Evolutionary conservation across 2,888 invertebrate genomes (phyloP).

Genomic region (Agrochola circellaris): DNA sequence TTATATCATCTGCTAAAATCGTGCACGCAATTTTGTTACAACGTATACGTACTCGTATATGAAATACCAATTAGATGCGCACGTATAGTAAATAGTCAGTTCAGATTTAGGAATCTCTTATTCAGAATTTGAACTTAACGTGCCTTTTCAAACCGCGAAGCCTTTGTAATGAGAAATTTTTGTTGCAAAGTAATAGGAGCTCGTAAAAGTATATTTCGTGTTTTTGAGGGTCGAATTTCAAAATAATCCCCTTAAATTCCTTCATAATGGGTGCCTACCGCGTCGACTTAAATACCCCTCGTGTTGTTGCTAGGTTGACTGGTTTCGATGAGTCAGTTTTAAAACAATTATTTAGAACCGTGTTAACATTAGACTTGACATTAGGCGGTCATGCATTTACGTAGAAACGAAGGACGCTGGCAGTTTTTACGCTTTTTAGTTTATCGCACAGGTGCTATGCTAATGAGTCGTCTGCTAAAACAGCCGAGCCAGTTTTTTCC

Average conservation of each 20-base stretch:
- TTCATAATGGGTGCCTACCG: constrained; percentile 47
- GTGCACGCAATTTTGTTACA: constrained; percentile 52
- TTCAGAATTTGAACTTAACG: constrained; percentile 6
- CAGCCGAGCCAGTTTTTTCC: constrained; percentile 46
- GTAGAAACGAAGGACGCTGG: constrained; percentile 40
- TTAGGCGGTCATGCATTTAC: constrained; percentile 51
- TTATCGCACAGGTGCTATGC: constrained; percentile 56
- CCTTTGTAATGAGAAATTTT: constrained; percentile 25
- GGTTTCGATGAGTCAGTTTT: constrained; percentile 54
- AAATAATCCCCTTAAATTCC: constrained; percentile 55
- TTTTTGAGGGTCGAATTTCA: constrained; percentile 50
- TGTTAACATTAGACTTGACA: constrained; percentile 48
- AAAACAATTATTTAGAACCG: constrained; percentile 58
- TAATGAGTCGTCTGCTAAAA: constrained; percentile 62
- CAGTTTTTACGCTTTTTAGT: constrained; percentile 43
- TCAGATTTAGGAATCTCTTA: constrained; percentile 25
- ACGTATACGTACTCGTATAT: constrained; percentile 8
- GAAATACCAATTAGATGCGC: constrained; percentile 52
- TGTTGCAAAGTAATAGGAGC: constrained; percentile 40
- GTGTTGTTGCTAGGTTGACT: constrained; percentile 49
- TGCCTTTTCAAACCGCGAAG: constrained; percentile 23
- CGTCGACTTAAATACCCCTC: constrained; percentile 42
- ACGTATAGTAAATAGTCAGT: constrained; percentile 34
- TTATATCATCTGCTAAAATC: constrained; percentile 59
- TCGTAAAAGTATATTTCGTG: constrained; percentile 47